A percentile compares a stretch with the other conserved stretches of the same genome.
phyloP scores from a whole-genome alignment of 2,797 vertebrate species.

The Helostoma temminkii region DNA sequence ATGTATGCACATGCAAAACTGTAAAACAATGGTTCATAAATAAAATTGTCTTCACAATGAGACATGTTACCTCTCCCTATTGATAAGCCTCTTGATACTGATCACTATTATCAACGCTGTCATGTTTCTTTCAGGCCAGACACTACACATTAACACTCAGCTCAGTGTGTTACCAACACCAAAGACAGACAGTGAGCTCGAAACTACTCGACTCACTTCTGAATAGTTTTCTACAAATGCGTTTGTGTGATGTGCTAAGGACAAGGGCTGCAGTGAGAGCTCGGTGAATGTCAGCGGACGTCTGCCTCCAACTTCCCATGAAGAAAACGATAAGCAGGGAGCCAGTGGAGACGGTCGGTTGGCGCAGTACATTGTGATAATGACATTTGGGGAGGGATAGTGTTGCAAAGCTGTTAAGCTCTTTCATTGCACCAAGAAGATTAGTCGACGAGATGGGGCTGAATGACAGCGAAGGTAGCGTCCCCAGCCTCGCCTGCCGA shows the following conservation, averaged over 20 bases:
- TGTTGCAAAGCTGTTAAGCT: conserved; percentile 88
- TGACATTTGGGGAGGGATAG: conserved; percentile 87
- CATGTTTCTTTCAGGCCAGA: background rate
- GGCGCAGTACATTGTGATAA: conserved; percentile 81
- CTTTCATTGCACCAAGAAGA: conserved; percentile 87
- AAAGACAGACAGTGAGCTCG: conserved; percentile 8
- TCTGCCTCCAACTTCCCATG: conserved; percentile 77
- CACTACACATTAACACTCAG: background rate
- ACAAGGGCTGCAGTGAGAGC: conserved; percentile 49
- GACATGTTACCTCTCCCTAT: too few species aligned
- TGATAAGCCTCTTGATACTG: conserved; percentile 3
- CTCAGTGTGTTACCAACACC: background rate
- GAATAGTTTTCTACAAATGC: conserved; percentile 26
- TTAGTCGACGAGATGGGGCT: conserved; percentile 85
- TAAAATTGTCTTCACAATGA: too few species aligned
- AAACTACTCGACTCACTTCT: conserved; percentile 49
- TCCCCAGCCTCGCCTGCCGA: conserved; percentile 78
- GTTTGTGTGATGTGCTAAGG: conserved; percentile 43
- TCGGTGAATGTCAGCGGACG: conserved; percentile 74
- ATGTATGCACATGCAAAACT: too few species aligned
- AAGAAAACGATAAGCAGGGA: conserved; percentile 79
- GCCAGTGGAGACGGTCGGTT: conserved; percentile 72
- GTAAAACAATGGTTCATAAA: too few species aligned
- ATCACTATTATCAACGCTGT: background rate
- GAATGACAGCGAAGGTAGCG: conserved; percentile 85